A percentile compares a stretch with the other conserved stretches of the same genome.
Conservation (phyloP, 2,797 vertebrate genomes). For the Rallus crepitans region DNA sequence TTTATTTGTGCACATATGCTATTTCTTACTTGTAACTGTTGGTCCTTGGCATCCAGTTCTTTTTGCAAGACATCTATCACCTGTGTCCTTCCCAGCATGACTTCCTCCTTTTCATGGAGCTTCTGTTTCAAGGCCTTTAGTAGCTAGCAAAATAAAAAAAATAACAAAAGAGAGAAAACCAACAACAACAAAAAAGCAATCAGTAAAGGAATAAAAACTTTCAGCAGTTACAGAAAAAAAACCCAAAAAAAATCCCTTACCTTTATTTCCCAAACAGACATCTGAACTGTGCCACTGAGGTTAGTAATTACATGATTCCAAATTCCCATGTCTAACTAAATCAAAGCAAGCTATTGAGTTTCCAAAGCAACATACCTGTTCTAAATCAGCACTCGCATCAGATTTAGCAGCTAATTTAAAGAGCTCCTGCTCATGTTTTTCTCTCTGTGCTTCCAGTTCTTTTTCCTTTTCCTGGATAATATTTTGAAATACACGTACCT, state of each 20-base stretch:
- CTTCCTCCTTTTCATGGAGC: slow-evolving; percentile 92
- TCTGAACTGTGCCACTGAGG: background rate
- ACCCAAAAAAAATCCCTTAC: too few species aligned
- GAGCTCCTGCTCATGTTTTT: slow-evolving; percentile 90
- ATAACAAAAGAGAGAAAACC: background rate
- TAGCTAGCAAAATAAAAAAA: slow-evolving; percentile 74
- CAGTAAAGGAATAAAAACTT: background rate
- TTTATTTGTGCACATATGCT: background rate
- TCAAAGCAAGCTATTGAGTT: background rate
- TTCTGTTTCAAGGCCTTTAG: slow-evolving; percentile 92
- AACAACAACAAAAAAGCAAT: background rate
- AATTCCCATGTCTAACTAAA: background rate
- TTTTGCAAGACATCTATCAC: slow-evolving; percentile 90
- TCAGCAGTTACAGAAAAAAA: background rate
- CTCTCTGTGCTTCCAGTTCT: slow-evolving; percentile 80
- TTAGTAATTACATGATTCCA: background rate
- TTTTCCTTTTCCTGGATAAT: slow-evolving; percentile 89
- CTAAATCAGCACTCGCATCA: slow-evolving; percentile 90
- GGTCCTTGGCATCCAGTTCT: slow-evolving; percentile 88
- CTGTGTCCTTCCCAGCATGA: slow-evolving; percentile 88
- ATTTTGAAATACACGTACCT: slow-evolving; percentile 88
- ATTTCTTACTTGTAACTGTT: slow-evolving; percentile 82
- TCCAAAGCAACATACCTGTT: slow-evolving; percentile 83
- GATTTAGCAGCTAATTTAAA: slow-evolving; percentile 90
- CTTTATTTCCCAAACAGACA: background rate